A percentile compares a stretch with the other conserved stretches of the same genome.
Conservation (phyloP, 92 coral and sea anemone genomes). For the Actinernus sp. region DNA sequence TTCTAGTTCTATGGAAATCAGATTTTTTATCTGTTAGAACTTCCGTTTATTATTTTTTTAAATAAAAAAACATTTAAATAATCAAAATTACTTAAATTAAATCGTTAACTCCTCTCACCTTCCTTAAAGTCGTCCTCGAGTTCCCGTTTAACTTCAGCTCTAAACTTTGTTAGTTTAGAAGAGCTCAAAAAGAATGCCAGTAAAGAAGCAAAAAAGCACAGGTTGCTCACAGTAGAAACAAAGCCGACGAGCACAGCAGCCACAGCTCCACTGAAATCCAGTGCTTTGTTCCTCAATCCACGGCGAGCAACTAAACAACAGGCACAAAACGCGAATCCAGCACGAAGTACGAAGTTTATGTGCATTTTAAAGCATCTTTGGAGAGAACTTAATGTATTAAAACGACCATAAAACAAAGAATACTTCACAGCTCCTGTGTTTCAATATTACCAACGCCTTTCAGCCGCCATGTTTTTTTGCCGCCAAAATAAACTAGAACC, state of each 20-base stretch:
- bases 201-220: constrained; percentile 87
- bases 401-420: not conserved
- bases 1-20: too few species aligned
- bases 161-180: constrained; percentile 90
- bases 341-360: constrained; percentile 47
- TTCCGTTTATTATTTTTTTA: too few species aligned
- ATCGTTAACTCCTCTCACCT: too few species aligned
- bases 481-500: too few species aligned
- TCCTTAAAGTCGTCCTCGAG: constrained; percentile 96
- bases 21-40: too few species aligned
- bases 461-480: not conserved
- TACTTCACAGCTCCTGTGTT: not conserved
- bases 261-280: constrained; percentile 84
- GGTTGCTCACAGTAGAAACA: constrained; percentile 78
- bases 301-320: constrained; percentile 74
- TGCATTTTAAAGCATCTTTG: constrained; percentile 29
- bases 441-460: not conserved
- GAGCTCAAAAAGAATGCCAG: constrained; percentile 81
- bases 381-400: not conserved
- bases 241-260: constrained; percentile 92
- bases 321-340: constrained; percentile 65
- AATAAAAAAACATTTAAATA: too few species aligned
- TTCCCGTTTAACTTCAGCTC: constrained; percentile 81
- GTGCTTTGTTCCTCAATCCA: constrained; percentile 77
- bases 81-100: too few species aligned